phyloP scores from a whole-genome alignment of 1,140 invertebrate species.

The Micrasema minimum region DNA sequence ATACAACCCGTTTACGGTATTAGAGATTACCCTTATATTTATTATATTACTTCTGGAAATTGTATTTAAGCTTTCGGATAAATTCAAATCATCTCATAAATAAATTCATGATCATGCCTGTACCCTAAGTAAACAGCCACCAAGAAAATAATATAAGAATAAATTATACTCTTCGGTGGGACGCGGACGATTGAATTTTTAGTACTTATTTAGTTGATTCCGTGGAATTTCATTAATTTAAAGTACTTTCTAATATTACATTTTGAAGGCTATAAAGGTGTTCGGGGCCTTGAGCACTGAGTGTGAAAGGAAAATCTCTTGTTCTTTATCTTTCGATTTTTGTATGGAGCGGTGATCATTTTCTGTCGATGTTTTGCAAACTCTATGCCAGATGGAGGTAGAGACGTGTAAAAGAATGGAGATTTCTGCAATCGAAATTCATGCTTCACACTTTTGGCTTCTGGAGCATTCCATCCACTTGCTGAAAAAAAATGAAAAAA shows the following conservation, averaged over 20 bases:
- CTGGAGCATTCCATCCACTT: no score
- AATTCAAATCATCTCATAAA: conserved; percentile 42
- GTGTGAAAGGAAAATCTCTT: no score
- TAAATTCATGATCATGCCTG: conserved; percentile 41
- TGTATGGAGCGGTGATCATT: no score
- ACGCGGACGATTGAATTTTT: conserved; percentile 17
- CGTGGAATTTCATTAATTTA: conserved; percentile 7
- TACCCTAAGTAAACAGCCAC: conserved; percentile 30
- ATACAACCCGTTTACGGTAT: conserved; percentile 3
- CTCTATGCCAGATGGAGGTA: no score
- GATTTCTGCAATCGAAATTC: no score
- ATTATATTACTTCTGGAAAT: neutral
- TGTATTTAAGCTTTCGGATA: conserved; percentile 17
- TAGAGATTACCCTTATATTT: conserved; percentile 16
- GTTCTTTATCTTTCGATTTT: no score
- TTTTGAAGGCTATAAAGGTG: no score
- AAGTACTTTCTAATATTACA: neutral
- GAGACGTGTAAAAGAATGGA: no score
- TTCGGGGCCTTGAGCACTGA: no score
- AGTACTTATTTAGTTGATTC: neutral
- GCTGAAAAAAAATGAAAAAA: no score
- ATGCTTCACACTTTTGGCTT: no score
- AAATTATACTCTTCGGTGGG: conserved; percentile 25
- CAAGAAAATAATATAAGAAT: conserved; percentile 38
- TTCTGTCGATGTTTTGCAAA: no score